Evolutionary conservation across 1,140 invertebrate species (phyloP), one percentile per base, ranked within the genome.

Genomic region (Lanistes nyassanus): DNA sequence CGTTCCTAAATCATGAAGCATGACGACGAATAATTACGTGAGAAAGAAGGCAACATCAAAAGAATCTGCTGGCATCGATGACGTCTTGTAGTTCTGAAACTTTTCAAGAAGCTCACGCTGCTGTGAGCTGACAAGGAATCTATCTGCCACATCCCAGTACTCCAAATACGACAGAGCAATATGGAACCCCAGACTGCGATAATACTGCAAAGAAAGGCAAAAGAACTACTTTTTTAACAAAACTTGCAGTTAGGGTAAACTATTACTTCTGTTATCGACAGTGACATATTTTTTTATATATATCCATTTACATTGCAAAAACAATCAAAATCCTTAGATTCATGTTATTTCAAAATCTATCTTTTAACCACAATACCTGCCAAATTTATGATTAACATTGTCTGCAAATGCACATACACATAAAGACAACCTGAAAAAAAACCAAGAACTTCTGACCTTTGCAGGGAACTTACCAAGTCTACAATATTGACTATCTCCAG

Each of bases 401-500:
- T n/a, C n/a, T n/a, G n/a, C n/a, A n/a, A n/a, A n/a, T n/a, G n/a
- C n/a, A n/a, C n/a, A n/a, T n/a, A n/a, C n/a, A n/a, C n/a, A n/a
- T n/a, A n/a, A n/a, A n/a, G n/a, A n/a, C n/a, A n/a, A n/a, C n/a
- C n/a, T n/a, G n/a, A n/a, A n/a, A n/a, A n/a, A n/a, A n/a, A n/a
- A n/a, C n/a, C n/a, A n/a, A n/a, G n/a, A n/a, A n/a, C n/a, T n/a
- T n/a, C n/a, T n/a, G n/a, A n/a, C n/a, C n/a, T n/a, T n/a, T n/a
- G n/a, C n/a, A n/a, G 42, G 9, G 7, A n/a, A 64, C 94, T 93
- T 89, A 97, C 96, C 93, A 98, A 91, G 91, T 98, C 97, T 72
- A 96, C 96, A 88, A 98, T 97, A 90, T 98, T 98, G 67, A 96
- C 96, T 80, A 98, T 95, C 92, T 98, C 96, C 86, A 98, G 95